These are phyloP conservation scores for Thamnophis elegans DNA, from an alignment of 2,797 vertebrate species.

Conservation along the genomic window DNA sequence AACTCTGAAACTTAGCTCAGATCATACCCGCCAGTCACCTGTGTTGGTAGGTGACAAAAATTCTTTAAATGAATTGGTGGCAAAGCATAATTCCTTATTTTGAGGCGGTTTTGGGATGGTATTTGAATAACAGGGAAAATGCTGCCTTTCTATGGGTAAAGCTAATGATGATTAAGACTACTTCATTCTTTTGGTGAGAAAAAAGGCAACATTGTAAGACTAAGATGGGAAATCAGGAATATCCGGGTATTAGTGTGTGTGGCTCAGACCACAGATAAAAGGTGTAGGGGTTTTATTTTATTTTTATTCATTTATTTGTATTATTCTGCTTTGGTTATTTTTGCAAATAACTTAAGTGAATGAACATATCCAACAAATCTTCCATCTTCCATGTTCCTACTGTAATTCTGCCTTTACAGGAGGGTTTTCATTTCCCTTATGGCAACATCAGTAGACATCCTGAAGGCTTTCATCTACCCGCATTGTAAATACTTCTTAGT, in stretches of 20 bases:
- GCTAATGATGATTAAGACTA: background rate
- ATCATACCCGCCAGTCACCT: background rate
- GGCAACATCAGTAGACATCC: background rate
- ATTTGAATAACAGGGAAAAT: background rate
- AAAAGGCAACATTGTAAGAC: background rate
- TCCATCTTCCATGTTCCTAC: background rate
- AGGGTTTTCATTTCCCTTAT: background rate
- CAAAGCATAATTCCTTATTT: background rate
- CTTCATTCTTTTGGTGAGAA: background rate
- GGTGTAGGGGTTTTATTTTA: background rate
- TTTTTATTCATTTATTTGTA: too few relatives aligned
- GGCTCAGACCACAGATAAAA: background rate
- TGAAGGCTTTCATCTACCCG: background rate
- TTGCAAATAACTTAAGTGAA: too few relatives aligned
- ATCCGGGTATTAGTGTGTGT: background rate
- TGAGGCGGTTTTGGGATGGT: background rate
- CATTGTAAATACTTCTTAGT: background rate
- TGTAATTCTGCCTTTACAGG: background rate
- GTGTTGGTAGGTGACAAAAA: background rate
- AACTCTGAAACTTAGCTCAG: background rate
- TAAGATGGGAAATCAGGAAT: background rate
- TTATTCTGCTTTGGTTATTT: too few relatives aligned
- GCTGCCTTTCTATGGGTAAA: background rate
- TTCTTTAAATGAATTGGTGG: background rate
- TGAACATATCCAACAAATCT: too few relatives aligned